phyloP scores from a whole-genome alignment of 2,797 vertebrate species.

The Coregonus sp. region DNA sequence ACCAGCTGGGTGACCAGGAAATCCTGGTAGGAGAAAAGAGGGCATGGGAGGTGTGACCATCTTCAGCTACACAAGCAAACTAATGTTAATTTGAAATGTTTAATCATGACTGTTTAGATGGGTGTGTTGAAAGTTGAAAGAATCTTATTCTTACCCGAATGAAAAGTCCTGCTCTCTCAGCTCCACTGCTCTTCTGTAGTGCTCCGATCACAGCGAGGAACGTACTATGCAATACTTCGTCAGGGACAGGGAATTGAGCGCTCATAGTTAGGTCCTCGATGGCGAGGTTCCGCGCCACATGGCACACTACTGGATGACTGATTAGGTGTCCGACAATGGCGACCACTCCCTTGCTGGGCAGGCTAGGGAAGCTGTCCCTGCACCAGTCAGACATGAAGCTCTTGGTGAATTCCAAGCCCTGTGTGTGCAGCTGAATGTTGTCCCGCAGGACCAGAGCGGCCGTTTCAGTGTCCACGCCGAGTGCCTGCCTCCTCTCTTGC shows the following conservation, averaged over 20 bases:
- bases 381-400: conserved; percentile 79
- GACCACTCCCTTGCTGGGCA: conserved; percentile 76
- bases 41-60: background rate
- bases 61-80: conserved; percentile 22
- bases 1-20: conserved; percentile 89
- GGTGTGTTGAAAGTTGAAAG: background rate
- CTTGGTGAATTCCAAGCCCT: conserved; percentile 74
- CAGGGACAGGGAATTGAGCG: conserved; percentile 82
- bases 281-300: conserved; percentile 84
- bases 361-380: conserved; percentile 72
- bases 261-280: conserved; percentile 88
- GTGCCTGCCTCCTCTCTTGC: conserved; percentile 73
- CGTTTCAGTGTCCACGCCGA: conserved; percentile 76
- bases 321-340: conserved; percentile 82
- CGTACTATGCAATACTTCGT: conserved; percentile 77
- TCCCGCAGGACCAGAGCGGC: conserved; percentile 79
- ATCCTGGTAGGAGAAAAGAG: conserved; percentile 75
- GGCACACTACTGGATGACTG: conserved; percentile 69
- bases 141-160: conserved; percentile 78
- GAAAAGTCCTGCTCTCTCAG: conserved; percentile 79
- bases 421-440: conserved; percentile 76
- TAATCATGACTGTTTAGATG: background rate
- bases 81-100: conserved; percentile 49
- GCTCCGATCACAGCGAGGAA: conserved; percentile 90
- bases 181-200: conserved; percentile 83